Percentiles rank a stretch among this genome's conserved stretches.
Evolutionary conservation across 2,797 vertebrate species (phyloP).

Genomic region (Hoplostethus mediterraneus): DNA sequence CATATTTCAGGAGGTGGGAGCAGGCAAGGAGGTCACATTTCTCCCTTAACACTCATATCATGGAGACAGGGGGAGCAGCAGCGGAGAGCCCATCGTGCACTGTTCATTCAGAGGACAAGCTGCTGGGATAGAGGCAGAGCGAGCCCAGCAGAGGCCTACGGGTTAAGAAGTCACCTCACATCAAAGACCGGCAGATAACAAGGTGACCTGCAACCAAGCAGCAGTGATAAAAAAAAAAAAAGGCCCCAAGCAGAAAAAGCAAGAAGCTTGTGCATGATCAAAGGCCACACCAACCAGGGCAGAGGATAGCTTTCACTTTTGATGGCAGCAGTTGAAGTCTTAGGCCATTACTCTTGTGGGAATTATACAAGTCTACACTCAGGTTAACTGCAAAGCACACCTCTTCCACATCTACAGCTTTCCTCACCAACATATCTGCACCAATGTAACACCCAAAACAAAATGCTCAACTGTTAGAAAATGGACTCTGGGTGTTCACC

Average conservation of each 20-base stretch:
- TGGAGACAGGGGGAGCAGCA: slow-evolving; percentile 2
- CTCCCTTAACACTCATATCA: slow-evolving; percentile 20
- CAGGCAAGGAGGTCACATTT: slow-evolving; percentile 30
- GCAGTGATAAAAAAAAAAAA: neutral
- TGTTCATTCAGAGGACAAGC: slow-evolving; percentile 26
- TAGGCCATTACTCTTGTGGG: neutral
- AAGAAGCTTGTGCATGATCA: neutral
- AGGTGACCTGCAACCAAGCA: slow-evolving; percentile 25
- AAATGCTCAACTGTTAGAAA: neutral
- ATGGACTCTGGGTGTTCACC: neutral
- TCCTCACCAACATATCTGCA: neutral
- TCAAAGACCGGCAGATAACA: slow-evolving; percentile 14
- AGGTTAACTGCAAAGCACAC: neutral
- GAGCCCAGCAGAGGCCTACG: neutral
- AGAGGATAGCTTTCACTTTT: neutral
- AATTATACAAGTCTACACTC: neutral
- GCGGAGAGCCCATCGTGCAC: neutral
- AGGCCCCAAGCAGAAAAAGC: neutral
- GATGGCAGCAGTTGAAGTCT: neutral
- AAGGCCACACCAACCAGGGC: neutral
- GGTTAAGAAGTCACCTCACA: slow-evolving; percentile 7
- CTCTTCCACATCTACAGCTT: neutral
- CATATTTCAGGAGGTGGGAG: slow-evolving; percentile 7
- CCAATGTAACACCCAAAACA: neutral
- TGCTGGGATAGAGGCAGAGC: neutral